phyloP scores from a whole-genome alignment of 2,113 vertebrate species.

The Anseranas semipalmata region DNA sequence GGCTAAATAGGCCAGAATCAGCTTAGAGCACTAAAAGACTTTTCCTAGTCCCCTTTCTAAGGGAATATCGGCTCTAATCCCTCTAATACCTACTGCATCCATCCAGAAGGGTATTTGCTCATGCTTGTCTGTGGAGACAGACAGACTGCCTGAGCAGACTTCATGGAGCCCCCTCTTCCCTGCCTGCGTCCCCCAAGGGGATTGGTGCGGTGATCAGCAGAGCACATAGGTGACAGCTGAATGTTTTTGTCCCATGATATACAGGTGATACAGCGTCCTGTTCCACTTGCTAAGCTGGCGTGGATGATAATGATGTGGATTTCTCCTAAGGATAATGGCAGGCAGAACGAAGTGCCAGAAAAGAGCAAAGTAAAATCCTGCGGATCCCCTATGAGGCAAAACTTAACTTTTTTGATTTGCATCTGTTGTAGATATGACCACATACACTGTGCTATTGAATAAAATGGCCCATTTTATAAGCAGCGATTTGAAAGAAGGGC shows the following conservation, averaged over 20 bases:
- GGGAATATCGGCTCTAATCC: not conserved
- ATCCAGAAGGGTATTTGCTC: not conserved
- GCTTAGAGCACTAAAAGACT: not conserved
- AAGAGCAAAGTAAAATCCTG: not conserved
- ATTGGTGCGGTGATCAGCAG: not conserved
- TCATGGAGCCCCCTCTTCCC: not conserved
- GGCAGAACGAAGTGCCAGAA: not conserved
- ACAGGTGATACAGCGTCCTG: not conserved
- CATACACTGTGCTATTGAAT: not conserved
- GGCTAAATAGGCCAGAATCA: not conserved
- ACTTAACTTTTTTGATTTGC: not conserved
- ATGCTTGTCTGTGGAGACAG: not conserved
- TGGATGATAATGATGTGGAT: no score
- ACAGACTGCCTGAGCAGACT: not conserved
- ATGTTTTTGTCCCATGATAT: not conserved
- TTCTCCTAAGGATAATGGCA: not conserved
- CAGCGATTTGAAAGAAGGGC: accelerated
- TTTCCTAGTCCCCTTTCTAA: not conserved
- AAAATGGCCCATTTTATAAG: not conserved
- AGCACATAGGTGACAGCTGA: not conserved
- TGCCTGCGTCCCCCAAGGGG: not conserved
- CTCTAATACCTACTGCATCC: not conserved
- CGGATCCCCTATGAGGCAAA: not conserved
- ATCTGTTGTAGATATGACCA: not conserved
- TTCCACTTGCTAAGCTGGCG: conserved; percentile 20